Base-by-base conservation (phyloP, 2,888 invertebrate genomes). In the Eupithecia inturbata region DNA sequence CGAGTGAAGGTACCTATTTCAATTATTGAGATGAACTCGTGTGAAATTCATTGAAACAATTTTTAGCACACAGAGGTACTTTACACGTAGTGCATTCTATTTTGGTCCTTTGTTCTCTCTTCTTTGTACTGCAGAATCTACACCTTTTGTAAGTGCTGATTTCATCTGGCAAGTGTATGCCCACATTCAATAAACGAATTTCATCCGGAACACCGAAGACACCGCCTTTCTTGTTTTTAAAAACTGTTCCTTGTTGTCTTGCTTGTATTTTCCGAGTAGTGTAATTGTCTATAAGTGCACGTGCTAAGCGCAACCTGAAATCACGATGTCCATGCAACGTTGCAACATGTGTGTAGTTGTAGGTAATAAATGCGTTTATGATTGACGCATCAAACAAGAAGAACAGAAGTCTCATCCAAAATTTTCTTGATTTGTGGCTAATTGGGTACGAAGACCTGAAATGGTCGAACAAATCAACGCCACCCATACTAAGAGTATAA, bases 201-300 rank as follows among this genome's bases (percentile, higher is more conserved):
- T 83, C 84, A 63, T 84, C 82, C n/a, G 83, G 83, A 31, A 86
- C 83, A 39, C 84, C 83, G 73, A 84, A 84, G 67, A 63, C 72
- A 45, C 75, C 74, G 33, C 83, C 81, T 70, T 79, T 80, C 72
- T 80, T 79, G 53, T 79, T 80, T 77, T 78, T 79, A 73, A 66
- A 67, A 28, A 69, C 71, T 68, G 69, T 66, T 60, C 31, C 63
- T 64, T 66, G 72, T 71, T 71, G 26, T 75, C 63, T 73, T 72
- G 71, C 36, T 71, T 69, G 71, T 26, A 67, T 69, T 67, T 28
- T 16, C 28, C 26, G 28, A 28, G 26, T 19, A 45, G 45, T 45
- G 45, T 45, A 45, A 41, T 41, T 41, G 26, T 22, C 22, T 22
- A 60, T 26, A 14, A 60, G 26, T 26, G 14, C 60, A 26, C 60